Evolutionary conservation across 2,888 invertebrate genomes (phyloP).

Genomic region (Eretmocerus hayati): DNA sequence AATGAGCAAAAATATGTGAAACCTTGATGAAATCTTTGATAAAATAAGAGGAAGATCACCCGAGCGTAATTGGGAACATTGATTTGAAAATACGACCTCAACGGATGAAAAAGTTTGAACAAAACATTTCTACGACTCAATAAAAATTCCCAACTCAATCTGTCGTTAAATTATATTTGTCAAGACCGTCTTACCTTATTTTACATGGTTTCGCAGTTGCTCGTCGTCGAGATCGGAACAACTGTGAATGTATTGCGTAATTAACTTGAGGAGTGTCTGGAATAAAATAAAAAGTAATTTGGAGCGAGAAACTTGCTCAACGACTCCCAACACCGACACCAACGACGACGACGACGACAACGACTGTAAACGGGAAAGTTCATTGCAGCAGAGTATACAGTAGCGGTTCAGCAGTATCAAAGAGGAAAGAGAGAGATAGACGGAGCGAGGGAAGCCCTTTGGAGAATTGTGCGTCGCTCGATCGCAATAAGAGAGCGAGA

Average conservation of each 20-base stretch:
- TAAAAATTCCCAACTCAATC: neutral
- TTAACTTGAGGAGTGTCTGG: conserved; percentile 12
- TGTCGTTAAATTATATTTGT: neutral
- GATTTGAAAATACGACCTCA: too few species aligned
- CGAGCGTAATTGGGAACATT: too few species aligned
- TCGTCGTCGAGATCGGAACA: neutral
- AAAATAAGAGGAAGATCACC: too few species aligned
- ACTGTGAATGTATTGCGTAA: conserved; percentile 11
- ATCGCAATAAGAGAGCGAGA: too few species aligned
- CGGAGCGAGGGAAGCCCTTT: conserved; percentile 24
- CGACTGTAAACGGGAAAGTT: too few species aligned
- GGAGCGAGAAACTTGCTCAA: too few species aligned
- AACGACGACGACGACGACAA: too few species aligned
- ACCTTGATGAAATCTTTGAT: too few species aligned
- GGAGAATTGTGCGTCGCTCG: conserved; percentile 18
- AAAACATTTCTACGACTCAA: neutral
- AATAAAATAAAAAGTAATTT: conserved; percentile 19
- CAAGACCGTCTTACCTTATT: neutral
- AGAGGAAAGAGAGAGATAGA: conserved; percentile 9
- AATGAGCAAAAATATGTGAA: too few species aligned
- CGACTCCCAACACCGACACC: too few species aligned
- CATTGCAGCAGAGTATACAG: too few species aligned
- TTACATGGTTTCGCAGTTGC: neutral
- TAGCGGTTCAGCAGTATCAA: neutral
- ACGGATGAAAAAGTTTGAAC: neutral